These are phyloP conservation scores for Chelmon rostratus DNA, from an alignment of 2,797 vertebrate genomes.

Conservation along the genomic window DNA sequence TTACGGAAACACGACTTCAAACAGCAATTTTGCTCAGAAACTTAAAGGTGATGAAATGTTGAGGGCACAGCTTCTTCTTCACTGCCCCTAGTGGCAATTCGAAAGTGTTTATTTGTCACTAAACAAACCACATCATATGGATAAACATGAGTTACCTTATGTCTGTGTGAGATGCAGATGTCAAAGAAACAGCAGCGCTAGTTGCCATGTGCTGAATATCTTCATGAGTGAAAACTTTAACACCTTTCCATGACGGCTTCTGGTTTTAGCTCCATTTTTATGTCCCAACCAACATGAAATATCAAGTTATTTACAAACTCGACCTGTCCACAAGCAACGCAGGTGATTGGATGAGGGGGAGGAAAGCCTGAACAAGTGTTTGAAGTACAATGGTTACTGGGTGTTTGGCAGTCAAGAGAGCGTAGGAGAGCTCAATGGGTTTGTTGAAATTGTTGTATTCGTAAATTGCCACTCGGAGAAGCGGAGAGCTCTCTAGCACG, in stretches of 20 bases:
- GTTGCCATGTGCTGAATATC: too few relatives aligned
- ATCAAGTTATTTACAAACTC: constrained; percentile 19
- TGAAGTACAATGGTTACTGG: constrained; percentile 65
- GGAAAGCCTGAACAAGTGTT: constrained; percentile 66
- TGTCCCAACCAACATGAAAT: constrained; percentile 10
- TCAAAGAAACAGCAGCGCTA: neutral
- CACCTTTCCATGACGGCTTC: neutral
- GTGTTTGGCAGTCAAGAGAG: constrained; percentile 77
- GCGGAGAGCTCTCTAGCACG: constrained; percentile 63
- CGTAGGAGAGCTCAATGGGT: constrained; percentile 74
- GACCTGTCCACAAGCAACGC: constrained; percentile 25
- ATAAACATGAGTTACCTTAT: neutral
- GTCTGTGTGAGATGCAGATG: neutral
- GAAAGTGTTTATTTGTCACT: too few relatives aligned
- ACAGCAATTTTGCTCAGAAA: too few relatives aligned
- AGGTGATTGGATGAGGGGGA: constrained; percentile 73
- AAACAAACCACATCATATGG: neutral
- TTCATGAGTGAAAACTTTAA: too few relatives aligned
- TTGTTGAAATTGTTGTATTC: constrained; percentile 73
- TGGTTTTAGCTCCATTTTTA: constrained; percentile 3
- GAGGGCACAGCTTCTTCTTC: neutral
- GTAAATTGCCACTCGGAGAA: constrained; percentile 73
- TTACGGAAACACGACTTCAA: too few relatives aligned
- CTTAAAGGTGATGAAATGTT: neutral
- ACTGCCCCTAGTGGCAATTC: neutral